Evolutionary conservation across 2,888 invertebrate species (phyloP).

Genomic region (Malthinus flaveolus): DNA sequence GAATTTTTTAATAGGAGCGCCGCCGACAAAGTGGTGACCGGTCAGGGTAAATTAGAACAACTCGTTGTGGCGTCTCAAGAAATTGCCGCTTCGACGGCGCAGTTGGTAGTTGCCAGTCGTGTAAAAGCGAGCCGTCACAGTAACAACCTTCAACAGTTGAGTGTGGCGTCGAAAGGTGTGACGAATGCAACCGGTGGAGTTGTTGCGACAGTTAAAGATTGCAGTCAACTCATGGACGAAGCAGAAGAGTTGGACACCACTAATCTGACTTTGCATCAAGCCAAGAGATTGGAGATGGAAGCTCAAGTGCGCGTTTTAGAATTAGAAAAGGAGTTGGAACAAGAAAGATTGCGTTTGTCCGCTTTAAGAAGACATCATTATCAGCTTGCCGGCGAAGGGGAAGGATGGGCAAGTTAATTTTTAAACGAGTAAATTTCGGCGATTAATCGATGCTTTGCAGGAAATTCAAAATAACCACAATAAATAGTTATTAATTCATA

Average conservation of each 20-base stretch:
- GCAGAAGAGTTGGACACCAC: conserved; percentile 88
- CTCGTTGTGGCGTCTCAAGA: conserved; percentile 96
- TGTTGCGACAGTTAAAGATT: conserved; percentile 92
- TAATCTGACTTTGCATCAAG: conserved; percentile 87
- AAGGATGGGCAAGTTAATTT: conserved; percentile 47
- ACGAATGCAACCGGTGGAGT: conserved; percentile 87
- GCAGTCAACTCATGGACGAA: conserved; percentile 83
- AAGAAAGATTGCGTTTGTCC: conserved; percentile 82
- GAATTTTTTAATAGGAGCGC: conserved; percentile 72
- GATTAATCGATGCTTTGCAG: conserved; percentile 1
- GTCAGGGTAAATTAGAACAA: conserved; percentile 86
- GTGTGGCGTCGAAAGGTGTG: conserved; percentile 84
- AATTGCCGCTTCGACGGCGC: conserved; percentile 94
- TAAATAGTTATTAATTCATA: neutral
- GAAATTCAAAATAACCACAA: conserved; percentile 3
- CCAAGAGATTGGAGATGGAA: conserved; percentile 96
- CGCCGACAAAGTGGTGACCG: conserved; percentile 88
- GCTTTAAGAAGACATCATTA: conserved; percentile 92
- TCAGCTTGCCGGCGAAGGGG: conserved; percentile 72
- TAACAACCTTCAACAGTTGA: conserved; percentile 76
- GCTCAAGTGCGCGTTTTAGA: conserved; percentile 93
- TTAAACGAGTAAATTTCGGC: neutral
- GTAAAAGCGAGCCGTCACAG: conserved; percentile 92
- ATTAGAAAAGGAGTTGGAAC: conserved; percentile 86
- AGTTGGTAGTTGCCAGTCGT: conserved; percentile 93